Conservation (phyloP, 2,113 vertebrate genomes). For the Synchiropus splendidus region DNA sequence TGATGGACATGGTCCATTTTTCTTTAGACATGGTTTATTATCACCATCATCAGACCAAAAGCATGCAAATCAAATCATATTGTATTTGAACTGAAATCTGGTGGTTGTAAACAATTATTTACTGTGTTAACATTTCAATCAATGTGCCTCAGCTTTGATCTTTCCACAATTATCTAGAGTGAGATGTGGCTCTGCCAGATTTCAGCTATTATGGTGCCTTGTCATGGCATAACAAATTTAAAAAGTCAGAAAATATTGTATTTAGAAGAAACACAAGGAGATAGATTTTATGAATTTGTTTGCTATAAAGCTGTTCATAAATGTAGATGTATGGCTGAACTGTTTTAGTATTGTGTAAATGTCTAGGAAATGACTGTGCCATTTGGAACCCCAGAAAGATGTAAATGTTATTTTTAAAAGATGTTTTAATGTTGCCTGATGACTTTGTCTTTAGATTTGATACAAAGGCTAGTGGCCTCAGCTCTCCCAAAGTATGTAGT, state of each 20-base stretch:
- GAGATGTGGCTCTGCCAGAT: constrained; percentile 56
- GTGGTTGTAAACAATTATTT: constrained; percentile 59
- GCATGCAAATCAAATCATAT: constrained; percentile 56
- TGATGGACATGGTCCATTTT: constrained; percentile 55
- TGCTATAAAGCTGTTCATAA: constrained; percentile 67
- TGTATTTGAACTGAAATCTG: constrained; percentile 62
- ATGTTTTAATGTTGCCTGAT: constrained; percentile 72
- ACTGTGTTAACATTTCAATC: constrained; percentile 64
- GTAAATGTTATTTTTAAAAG: constrained; percentile 67
- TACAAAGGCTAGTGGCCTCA: constrained; percentile 71
- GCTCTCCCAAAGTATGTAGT: constrained; percentile 66
- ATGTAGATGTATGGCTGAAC: constrained; percentile 65
- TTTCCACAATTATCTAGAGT: constrained; percentile 57
- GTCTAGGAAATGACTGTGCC: constrained; percentile 68
- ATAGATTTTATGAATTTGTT: constrained; percentile 56
- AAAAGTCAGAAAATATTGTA: constrained; percentile 29
- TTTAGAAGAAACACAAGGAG: constrained; percentile 43
- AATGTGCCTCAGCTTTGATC: constrained; percentile 69
- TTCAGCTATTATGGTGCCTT: constrained; percentile 64
- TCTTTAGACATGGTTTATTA: constrained; percentile 57
- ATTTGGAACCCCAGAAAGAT: constrained; percentile 68
- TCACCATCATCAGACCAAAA: constrained; percentile 61
- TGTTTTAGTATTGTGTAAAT: constrained; percentile 69
- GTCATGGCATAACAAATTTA: constrained; percentile 64
- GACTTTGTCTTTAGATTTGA: constrained; percentile 71